These are phyloP conservation scores for Nebria salina DNA, from an alignment of 2,888 invertebrate species.

Conservation along the genomic window DNA sequence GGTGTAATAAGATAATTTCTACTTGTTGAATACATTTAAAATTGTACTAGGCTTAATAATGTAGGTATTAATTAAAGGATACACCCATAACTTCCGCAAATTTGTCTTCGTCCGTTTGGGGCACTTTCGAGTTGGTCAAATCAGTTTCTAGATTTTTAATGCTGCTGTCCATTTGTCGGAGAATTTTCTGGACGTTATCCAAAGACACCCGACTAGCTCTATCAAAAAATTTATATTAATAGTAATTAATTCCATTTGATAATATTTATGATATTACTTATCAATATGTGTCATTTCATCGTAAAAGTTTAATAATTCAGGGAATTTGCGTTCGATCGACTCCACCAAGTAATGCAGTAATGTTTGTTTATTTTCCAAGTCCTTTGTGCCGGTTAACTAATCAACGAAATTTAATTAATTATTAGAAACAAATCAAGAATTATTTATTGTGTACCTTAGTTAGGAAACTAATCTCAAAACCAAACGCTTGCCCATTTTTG, in stretches of 20 bases:
- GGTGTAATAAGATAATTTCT: no score
- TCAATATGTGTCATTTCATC: slow-evolving; percentile 93
- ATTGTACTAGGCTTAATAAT: not conserved
- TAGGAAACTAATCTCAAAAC: slow-evolving; percentile 95
- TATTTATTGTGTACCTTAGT: slow-evolving; percentile 75
- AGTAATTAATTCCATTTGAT: not conserved
- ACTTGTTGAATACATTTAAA: no score
- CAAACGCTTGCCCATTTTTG: slow-evolving; percentile 91
- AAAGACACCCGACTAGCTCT: slow-evolving; percentile 87
- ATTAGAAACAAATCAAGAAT: slow-evolving; percentile 26
- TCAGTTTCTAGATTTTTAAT: slow-evolving; percentile 91
- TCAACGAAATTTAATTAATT: slow-evolving; percentile 52
- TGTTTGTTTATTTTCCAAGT: slow-evolving; percentile 91
- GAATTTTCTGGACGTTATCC: slow-evolving; percentile 81
- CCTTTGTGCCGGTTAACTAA: slow-evolving; percentile 88
- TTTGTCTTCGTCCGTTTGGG: slow-evolving; percentile 82
- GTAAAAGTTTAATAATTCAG: slow-evolving; percentile 82
- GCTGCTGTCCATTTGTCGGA: slow-evolving; percentile 87
- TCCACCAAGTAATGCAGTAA: slow-evolving; percentile 92
- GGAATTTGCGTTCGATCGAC: slow-evolving; percentile 87
- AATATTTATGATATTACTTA: slow-evolving; percentile 61
- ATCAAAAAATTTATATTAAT: slow-evolving; percentile 48
- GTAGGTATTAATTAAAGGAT: slow-evolving; percentile 65
- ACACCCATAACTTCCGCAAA: slow-evolving; percentile 91
- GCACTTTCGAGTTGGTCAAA: slow-evolving; percentile 83